Evolutionary conservation across 2,797 vertebrate genomes (phyloP).

Genomic region (Anas flavirostris): DNA sequence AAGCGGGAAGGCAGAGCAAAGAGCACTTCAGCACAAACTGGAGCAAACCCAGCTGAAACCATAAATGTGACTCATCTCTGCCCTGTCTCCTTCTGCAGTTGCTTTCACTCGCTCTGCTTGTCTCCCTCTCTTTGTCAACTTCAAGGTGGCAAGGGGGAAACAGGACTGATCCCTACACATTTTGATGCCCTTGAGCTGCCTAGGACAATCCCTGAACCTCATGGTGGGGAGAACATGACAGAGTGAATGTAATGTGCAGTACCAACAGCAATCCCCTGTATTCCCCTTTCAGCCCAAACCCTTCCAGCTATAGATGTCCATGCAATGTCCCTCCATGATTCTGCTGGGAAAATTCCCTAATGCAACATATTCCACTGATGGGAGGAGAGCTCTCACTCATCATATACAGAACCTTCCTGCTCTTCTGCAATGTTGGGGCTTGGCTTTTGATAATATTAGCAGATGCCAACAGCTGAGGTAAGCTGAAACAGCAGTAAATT

Average conservation of each 20-base stretch:
- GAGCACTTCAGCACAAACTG: background rate
- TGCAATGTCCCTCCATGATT: background rate
- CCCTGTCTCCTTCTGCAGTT: background rate
- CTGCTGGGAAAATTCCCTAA: background rate
- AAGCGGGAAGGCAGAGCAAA: background rate
- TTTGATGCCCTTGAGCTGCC: background rate
- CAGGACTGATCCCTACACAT: background rate
- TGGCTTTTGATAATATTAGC: background rate
- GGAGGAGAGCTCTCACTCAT: background rate
- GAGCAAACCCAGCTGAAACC: background rate
- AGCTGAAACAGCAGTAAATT: background rate
- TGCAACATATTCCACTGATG: background rate
- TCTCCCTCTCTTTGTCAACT: background rate
- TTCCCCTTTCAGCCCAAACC: accelerated
- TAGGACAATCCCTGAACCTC: background rate
- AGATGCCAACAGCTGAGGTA: background rate
- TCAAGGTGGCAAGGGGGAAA: background rate
- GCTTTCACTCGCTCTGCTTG: background rate
- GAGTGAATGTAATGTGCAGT: background rate
- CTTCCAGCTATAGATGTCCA: background rate
- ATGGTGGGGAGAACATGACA: background rate
- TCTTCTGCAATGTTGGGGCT: accelerated
- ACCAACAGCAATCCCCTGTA: background rate
- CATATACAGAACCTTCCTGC: background rate
- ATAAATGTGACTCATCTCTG: background rate